Evolutionary conservation across 2,113 vertebrate species (phyloP).

Genomic region (Noctilio leporinus): DNA sequence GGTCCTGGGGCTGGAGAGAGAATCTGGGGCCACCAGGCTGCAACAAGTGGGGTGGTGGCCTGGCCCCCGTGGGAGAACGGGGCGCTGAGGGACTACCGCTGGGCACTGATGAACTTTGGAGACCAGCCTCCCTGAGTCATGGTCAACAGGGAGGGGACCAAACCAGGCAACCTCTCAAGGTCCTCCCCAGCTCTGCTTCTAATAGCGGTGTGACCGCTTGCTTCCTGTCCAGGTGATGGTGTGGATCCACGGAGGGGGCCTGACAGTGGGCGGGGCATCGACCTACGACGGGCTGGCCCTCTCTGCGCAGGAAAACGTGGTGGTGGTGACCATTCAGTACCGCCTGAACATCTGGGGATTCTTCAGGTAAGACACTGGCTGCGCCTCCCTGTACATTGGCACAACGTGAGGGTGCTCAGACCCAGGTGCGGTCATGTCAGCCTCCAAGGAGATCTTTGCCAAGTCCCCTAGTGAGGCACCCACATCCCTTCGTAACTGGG

Average conservation of each 20-base stretch:
- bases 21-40: too few species aligned
- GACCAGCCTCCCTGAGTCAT: not conserved
- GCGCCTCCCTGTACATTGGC: fast-evolving
- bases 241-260: slow-evolving; percentile 86
- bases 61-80: fast-evolving
- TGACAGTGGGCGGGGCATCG: slow-evolving; percentile 73
- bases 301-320: slow-evolving; percentile 81
- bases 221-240: slow-evolving; percentile 81
- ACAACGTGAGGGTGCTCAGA: fast-evolving
- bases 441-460: not conserved
- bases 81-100: not conserved
- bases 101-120: not conserved
- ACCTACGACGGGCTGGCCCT: slow-evolving; percentile 77
- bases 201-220: not conserved
- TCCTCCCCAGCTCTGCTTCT: not conserved
- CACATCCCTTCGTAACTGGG: not conserved
- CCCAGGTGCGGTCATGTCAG: not conserved
- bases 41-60: fast-evolving
- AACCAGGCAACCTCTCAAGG: fast-evolving
- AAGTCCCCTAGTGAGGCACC: not conserved
- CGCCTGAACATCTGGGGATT: slow-evolving; percentile 83
- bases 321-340: slow-evolving; percentile 86
- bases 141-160: not conserved
- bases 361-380: slow-evolving; percentile 76
- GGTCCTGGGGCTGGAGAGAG: not conserved